Evolutionary conservation across 2,888 invertebrate species (phyloP).

Genomic region (Leptinotarsa tumamoca): DNA sequence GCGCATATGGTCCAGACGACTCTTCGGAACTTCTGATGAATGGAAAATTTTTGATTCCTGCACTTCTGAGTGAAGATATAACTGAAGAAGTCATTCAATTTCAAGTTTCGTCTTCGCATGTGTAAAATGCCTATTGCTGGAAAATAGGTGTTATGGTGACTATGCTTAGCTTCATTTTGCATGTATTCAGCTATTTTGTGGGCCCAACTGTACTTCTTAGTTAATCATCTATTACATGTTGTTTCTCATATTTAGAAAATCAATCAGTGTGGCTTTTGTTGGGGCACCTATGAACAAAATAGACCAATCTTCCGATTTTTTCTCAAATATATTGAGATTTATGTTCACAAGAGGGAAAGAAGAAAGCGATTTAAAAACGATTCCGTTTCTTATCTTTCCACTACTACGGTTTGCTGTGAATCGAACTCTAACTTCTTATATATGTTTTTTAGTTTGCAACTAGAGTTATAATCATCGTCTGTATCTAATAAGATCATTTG

Average conservation of each 20-base stretch:
- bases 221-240: neutral
- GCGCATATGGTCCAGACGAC: neutral
- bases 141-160: neutral
- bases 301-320: too few species aligned
- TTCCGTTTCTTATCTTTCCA: too few species aligned
- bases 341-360: too few species aligned
- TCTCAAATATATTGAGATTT: too few species aligned
- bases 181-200: conserved; percentile 1
- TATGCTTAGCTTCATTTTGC: conserved; percentile 8
- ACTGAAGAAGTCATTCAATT: neutral
- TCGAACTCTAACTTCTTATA: too few species aligned
- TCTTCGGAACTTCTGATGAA: neutral
- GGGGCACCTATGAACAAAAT: neutral
- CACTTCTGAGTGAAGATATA: neutral
- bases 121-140: neutral
- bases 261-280: neutral
- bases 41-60: too few species aligned
- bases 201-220: neutral
- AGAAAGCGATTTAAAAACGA: too few species aligned
- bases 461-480: too few species aligned
- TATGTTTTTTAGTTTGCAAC: too few species aligned
- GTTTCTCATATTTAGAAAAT: neutral
- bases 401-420: too few species aligned
- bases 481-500: too few species aligned
- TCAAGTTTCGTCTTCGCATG: neutral